These are phyloP conservation scores for Rhea pennata DNA, from an alignment of 2,113 vertebrate species.

Conservation along the genomic window DNA sequence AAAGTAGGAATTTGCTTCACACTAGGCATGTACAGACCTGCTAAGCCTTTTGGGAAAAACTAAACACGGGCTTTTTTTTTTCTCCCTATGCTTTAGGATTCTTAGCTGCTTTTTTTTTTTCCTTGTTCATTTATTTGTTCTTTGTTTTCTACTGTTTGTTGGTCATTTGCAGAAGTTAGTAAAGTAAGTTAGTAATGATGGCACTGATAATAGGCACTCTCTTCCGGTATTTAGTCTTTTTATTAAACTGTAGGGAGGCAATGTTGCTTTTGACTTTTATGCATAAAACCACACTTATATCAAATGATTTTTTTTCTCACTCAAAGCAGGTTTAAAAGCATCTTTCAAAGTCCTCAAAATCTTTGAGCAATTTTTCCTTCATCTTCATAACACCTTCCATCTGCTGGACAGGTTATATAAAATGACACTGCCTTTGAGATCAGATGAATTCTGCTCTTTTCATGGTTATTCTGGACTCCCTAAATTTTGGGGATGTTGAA, in stretches of 20 bases:
- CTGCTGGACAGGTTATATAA: fast-evolving
- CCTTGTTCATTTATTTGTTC: background rate
- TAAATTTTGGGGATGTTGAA: background rate
- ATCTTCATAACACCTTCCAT: background rate
- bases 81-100: background rate
- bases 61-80: background rate
- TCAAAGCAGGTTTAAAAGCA: fast-evolving
- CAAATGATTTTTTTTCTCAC: fast-evolving
- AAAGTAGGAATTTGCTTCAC: background rate
- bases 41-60: background rate
- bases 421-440: background rate
- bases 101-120: background rate
- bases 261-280: background rate
- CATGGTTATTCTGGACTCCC: background rate
- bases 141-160: background rate
- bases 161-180: background rate
- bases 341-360: fast-evolving
- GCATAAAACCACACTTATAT: fast-evolving
- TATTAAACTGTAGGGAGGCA: background rate
- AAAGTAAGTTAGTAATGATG: fast-evolving
- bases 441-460: background rate
- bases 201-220: background rate
- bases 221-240: fast-evolving
- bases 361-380: background rate
- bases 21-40: background rate